phyloP scores from a whole-genome alignment of 2,797 vertebrate species.

The Esox masquinongy region DNA sequence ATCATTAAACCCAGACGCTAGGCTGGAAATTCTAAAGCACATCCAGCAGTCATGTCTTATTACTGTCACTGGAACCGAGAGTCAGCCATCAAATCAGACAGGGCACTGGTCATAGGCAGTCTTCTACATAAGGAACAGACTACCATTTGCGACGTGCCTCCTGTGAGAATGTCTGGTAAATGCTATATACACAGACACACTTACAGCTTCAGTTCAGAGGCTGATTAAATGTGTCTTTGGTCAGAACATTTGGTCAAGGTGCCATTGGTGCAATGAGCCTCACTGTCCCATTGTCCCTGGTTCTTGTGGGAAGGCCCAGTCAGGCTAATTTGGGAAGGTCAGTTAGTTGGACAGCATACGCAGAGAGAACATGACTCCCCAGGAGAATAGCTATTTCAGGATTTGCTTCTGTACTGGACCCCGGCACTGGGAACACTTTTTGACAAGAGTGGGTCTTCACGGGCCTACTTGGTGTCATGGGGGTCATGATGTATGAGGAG shows the following conservation, averaged over 20 bases:
- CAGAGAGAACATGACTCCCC: slow-evolving; percentile 61
- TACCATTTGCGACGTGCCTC: slow-evolving; percentile 4
- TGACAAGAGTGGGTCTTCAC: slow-evolving; percentile 35
- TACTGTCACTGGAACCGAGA: slow-evolving; percentile 39
- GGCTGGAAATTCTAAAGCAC: slow-evolving; percentile 30
- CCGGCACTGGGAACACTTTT: slow-evolving; percentile 23
- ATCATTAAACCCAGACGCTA: slow-evolving; percentile 47
- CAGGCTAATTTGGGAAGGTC: slow-evolving; percentile 69
- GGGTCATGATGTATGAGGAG: slow-evolving; percentile 38
- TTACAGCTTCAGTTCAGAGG: slow-evolving; percentile 17
- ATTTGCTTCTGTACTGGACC: slow-evolving; percentile 9
- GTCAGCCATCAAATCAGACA: slow-evolving; percentile 43
- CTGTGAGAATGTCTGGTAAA: neutral
- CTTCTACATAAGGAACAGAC: neutral
- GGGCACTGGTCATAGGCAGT: neutral
- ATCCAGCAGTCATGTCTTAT: slow-evolving; percentile 32
- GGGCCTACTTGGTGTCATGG: slow-evolving; percentile 24
- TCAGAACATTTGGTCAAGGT: slow-evolving; percentile 63
- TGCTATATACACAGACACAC: slow-evolving; percentile 15
- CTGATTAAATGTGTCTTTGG: slow-evolving; percentile 35
- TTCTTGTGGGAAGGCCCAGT: slow-evolving; percentile 51
- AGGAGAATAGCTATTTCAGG: slow-evolving; percentile 60
- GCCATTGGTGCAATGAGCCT: slow-evolving; percentile 49
- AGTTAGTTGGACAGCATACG: slow-evolving; percentile 35
- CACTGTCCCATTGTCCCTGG: slow-evolving; percentile 35